A percentile compares a stretch with the other conserved stretches of the same genome.
These are phyloP conservation scores for Penaeus japonicus DNA, from an alignment of 1,140 invertebrate genomes.

Conservation along the genomic window DNA sequence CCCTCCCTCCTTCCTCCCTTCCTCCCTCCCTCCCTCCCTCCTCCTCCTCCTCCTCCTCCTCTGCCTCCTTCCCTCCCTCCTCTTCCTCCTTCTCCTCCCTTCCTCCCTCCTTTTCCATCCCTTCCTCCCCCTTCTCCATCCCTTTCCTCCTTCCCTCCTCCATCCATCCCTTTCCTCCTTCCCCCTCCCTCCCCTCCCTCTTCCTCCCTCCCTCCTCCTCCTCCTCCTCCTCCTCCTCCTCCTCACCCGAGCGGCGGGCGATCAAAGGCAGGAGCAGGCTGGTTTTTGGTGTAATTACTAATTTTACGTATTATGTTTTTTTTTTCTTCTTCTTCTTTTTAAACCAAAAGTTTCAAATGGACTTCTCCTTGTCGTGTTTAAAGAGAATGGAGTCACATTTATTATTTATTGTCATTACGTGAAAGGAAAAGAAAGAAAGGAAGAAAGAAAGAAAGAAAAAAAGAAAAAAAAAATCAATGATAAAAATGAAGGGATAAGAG, in stretches of 20 bases:
- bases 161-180: too few species aligned
- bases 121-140: too few species aligned
- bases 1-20: too few species aligned
- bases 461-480: neutral
- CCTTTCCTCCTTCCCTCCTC: too few species aligned
- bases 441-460: neutral
- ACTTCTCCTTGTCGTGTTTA: neutral
- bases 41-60: too few species aligned
- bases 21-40: too few species aligned
- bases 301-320: neutral
- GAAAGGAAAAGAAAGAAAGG: neutral
- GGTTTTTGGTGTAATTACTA: constrained; percentile 16
- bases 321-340: too few species aligned
- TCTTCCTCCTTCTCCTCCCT: too few species aligned
- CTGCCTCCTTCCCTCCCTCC: too few species aligned
- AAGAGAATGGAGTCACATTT: neutral
- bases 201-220: neutral
- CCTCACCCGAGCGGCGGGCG: neutral
- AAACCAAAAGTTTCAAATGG: constrained; percentile 21
- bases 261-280: constrained; percentile 36
- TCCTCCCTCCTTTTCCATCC: too few species aligned
- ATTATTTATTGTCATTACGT: neutral
- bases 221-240: neutral
- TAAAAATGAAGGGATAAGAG: neutral
- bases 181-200: too few species aligned